These are phyloP conservation scores for Rhincodon typus DNA, from an alignment of 2,797 vertebrate species.

Conservation along the genomic window DNA sequence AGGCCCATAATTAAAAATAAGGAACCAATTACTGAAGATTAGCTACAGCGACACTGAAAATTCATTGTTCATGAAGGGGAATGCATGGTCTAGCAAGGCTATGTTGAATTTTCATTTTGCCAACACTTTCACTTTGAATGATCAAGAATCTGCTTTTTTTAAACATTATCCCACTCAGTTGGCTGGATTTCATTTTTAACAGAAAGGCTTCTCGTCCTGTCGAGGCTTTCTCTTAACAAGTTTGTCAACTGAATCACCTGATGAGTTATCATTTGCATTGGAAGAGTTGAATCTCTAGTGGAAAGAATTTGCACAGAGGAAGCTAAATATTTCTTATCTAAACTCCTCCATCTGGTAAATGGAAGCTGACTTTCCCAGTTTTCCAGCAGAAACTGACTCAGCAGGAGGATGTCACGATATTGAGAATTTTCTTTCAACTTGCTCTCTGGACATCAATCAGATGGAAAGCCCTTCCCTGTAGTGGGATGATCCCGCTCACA, in stretches of 20 bases:
- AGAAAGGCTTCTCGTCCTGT: not conserved
- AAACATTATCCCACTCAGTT: not conserved
- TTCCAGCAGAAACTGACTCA: not conserved
- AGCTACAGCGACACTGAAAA: not conserved
- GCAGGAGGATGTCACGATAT: not conserved
- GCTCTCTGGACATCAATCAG: not conserved
- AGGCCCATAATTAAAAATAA: not conserved
- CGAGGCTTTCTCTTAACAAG: not conserved
- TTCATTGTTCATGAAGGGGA: not conserved
- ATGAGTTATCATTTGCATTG: not conserved
- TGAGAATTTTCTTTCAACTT: not conserved
- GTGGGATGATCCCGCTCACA: not conserved
- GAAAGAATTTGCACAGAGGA: not conserved
- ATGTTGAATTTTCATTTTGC: not conserved
- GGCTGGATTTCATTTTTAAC: not conserved
- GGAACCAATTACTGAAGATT: not conserved
- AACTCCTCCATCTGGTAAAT: not conserved
- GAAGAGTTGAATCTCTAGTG: not conserved
- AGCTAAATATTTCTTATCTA: not conserved
- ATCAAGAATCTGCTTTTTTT: not conserved
- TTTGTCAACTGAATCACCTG: not conserved
- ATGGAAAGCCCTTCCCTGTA: not conserved
- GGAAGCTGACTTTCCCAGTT: not conserved
- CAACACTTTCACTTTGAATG: not conserved
- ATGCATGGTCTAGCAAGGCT: not conserved